phyloP scores from a whole-genome alignment of 2,113 vertebrate genomes.

The Caretta caretta region DNA sequence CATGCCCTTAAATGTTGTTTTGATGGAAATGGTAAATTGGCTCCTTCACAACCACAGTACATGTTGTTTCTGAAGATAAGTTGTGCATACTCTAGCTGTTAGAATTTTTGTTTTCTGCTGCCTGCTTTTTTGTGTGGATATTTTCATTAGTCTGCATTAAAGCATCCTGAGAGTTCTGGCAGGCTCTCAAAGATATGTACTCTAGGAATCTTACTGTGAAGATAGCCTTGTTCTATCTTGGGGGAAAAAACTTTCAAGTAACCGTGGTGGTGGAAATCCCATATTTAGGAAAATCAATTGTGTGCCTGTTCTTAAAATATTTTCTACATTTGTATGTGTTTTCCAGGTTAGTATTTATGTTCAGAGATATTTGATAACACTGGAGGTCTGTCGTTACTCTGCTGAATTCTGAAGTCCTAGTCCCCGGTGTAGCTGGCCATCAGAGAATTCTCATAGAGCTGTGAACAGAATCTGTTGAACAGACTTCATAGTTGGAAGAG shows the following conservation, averaged over 20 bases:
- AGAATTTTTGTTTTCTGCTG: background rate
- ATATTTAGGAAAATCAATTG: background rate
- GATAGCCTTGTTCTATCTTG: background rate
- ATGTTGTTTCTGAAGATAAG: fast-evolving
- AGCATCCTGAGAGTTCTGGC: background rate
- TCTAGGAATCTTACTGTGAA: background rate
- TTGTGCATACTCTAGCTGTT: background rate
- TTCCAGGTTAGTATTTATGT: background rate
- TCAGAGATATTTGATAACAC: background rate
- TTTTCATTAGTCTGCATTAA: background rate
- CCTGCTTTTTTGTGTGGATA: background rate
- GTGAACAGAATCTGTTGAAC: no score
- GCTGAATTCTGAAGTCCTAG: no score
- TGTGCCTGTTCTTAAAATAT: background rate
- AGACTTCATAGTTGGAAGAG: no score
- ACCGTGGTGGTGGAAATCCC: background rate
- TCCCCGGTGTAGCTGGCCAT: no score
- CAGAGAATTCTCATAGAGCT: no score
- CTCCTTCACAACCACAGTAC: background rate
- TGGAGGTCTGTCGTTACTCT: background rate
- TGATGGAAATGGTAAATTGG: background rate
- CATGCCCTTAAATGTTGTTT: background rate
- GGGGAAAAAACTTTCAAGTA: background rate
- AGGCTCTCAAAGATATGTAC: background rate
- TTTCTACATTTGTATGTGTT: background rate